A percentile compares a stretch with the other conserved stretches of the same genome.
These are phyloP conservation scores for Nomada ferruginata DNA, from an alignment of 2,888 invertebrate species.

Conservation along the genomic window DNA sequence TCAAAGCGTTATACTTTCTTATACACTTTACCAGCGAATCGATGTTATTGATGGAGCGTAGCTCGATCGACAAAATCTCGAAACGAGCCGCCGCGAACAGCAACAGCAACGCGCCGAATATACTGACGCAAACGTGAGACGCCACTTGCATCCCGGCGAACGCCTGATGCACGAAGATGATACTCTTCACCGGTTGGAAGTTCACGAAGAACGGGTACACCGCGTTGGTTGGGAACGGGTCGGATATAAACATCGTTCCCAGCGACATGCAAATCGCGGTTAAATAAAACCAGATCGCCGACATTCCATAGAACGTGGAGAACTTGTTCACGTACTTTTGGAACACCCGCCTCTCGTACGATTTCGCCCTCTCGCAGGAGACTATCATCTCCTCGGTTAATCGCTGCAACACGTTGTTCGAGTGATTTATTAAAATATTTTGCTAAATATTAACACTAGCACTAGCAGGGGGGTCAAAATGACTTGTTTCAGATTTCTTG, in stretches of 20 bases:
- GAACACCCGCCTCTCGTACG: constrained; percentile 63
- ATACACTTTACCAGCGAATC: constrained; percentile 66
- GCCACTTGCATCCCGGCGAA: constrained; percentile 71
- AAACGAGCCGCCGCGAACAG: neutral
- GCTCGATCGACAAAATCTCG: neutral
- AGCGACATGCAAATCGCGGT: constrained; percentile 55
- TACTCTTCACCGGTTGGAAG: constrained; percentile 38
- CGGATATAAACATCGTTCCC: constrained; percentile 66
- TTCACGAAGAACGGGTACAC: constrained; percentile 77
- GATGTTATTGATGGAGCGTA: constrained; percentile 40
- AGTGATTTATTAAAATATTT: neutral
- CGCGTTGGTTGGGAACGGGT: constrained; percentile 73
- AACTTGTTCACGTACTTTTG: constrained; percentile 72
- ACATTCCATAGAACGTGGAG: constrained; percentile 61
- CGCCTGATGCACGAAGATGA: constrained; percentile 70
- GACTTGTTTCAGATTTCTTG: too few relatives aligned
- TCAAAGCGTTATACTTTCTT: constrained; percentile 68
- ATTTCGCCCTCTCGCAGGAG: constrained; percentile 55
- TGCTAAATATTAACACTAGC: too few relatives aligned
- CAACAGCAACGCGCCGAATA: constrained; percentile 54
- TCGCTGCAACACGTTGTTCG: constrained; percentile 26
- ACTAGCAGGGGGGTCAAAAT: too few relatives aligned
- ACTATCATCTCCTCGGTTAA: constrained; percentile 56
- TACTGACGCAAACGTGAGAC: constrained; percentile 67
- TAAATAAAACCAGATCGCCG: constrained; percentile 62